phyloP scores from a whole-genome alignment of 2,888 invertebrate species.

The Trichogramma evanescens region DNA sequence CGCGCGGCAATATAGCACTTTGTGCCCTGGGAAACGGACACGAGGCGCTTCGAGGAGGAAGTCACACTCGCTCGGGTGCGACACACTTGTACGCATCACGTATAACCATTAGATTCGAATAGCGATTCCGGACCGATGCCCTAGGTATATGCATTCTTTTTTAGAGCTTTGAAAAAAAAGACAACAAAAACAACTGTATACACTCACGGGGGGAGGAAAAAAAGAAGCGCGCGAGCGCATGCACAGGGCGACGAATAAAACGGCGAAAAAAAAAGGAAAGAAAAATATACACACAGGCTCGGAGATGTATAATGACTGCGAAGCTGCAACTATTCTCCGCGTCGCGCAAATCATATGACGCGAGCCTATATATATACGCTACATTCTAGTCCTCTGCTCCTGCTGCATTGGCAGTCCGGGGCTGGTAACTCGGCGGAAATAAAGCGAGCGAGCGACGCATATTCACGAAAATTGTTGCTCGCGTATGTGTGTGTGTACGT shows the following conservation, averaged over 20 bases:
- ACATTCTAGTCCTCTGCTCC: constrained; percentile 9
- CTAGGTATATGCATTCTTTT: constrained; percentile 1
- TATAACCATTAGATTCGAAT: not conserved
- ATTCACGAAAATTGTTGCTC: not conserved
- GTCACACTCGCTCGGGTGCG: too few relatives aligned
- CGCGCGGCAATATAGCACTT: constrained; percentile 1
- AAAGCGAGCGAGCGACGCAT: not conserved
- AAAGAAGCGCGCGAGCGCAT: not conserved
- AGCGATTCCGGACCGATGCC: constrained; percentile 10
- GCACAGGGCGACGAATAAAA: not conserved
- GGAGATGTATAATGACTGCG: too few relatives aligned
- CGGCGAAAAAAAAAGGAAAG: constrained; percentile 4
- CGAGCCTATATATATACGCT: too few relatives aligned
- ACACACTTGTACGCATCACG: too few relatives aligned
- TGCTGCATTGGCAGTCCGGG: constrained; percentile 6
- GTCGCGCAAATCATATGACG: too few relatives aligned
- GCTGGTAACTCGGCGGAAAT: constrained; percentile 11
- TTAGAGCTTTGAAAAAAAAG: constrained; percentile 5
- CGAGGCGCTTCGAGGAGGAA: too few relatives aligned
- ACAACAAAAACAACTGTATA: not conserved
- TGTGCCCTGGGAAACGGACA: not conserved
- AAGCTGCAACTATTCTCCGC: too few relatives aligned
- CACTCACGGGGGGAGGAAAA: not conserved
- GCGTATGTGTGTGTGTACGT: not conserved
- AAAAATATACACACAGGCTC: constrained; percentile 9